Conservation (phyloP, 2,888 invertebrate genomes). For the Plebejus argus region DNA sequence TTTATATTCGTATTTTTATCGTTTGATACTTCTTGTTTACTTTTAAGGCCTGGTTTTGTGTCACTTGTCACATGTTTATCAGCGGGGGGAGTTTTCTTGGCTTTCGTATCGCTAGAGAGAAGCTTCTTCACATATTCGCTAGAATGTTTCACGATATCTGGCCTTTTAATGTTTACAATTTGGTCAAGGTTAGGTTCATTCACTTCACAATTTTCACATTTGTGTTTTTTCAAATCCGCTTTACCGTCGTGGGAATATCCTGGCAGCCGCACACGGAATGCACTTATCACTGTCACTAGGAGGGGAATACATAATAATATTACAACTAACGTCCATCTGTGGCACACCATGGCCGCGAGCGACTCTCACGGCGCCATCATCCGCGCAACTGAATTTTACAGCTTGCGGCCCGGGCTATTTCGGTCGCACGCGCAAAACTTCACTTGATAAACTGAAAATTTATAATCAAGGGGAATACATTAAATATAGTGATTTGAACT, state of each 20-base stretch:
- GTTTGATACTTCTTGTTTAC: neutral
- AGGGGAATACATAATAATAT: slow-evolving; percentile 72
- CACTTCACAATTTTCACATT: slow-evolving; percentile 72
- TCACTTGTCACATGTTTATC: slow-evolving; percentile 22
- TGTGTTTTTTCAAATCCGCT: slow-evolving; percentile 56
- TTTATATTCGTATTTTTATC: slow-evolving; percentile 34
- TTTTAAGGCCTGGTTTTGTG: slow-evolving; percentile 22
- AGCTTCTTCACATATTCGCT: slow-evolving; percentile 59
- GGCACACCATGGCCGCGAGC: slow-evolving; percentile 70
- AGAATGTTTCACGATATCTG: slow-evolving; percentile 61
- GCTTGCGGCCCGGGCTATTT: slow-evolving; percentile 62
- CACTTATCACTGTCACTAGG: slow-evolving; percentile 77
- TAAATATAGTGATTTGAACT: slow-evolving; percentile 52
- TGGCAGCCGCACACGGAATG: slow-evolving; percentile 76
- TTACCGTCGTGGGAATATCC: slow-evolving; percentile 57
- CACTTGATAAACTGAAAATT: slow-evolving; percentile 54
- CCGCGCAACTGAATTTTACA: slow-evolving; percentile 62
- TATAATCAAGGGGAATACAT: slow-evolving; percentile 62
- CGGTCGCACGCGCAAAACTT: slow-evolving; percentile 55
- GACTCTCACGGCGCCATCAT: slow-evolving; percentile 73
- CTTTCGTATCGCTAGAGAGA: slow-evolving; percentile 40
- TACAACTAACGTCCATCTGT: slow-evolving; percentile 72
- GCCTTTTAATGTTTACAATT: slow-evolving; percentile 63
- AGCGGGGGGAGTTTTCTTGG: slow-evolving; percentile 9
- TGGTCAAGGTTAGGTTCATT: slow-evolving; percentile 57